Percentiles rank a stretch among this genome's conserved stretches.
Conservation (phyloP, 1,140 invertebrate genomes). For the Akabosia matsudoensis region DNA sequence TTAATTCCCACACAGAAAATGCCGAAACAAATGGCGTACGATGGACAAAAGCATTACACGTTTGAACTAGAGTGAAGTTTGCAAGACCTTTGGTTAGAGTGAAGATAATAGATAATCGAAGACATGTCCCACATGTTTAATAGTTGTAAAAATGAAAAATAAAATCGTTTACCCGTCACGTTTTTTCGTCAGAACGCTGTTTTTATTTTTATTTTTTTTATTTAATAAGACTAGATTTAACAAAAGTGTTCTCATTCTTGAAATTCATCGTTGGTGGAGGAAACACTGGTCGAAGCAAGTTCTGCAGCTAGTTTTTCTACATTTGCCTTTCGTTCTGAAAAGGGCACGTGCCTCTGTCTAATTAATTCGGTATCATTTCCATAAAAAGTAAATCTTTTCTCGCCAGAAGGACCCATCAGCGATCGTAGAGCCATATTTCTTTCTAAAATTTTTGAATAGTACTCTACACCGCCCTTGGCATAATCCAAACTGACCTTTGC, state of each 20-base stretch:
- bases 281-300: not conserved
- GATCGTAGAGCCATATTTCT: slow-evolving; percentile 68
- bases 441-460: slow-evolving; percentile 67
- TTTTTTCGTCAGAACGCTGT: too few species aligned
- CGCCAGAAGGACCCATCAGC: slow-evolving; percentile 61
- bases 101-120: too few species aligned
- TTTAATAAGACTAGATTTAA: too few species aligned
- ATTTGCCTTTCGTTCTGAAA: slow-evolving; percentile 62
- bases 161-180: too few species aligned
- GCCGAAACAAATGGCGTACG: slow-evolving; percentile 26
- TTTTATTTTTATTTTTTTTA: too few species aligned
- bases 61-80: slow-evolving; percentile 42
- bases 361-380: slow-evolving; percentile 68
- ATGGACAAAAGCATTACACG: slow-evolving; percentile 41
- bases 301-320: slow-evolving; percentile 54
- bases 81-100: too few species aligned
- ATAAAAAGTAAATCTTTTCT: slow-evolving; percentile 58
- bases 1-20: slow-evolving; percentile 22
- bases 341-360: slow-evolving; percentile 60
- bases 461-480: slow-evolving; percentile 68
- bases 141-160: too few species aligned
- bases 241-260: too few species aligned
- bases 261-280: too few species aligned
- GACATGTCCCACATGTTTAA: too few species aligned
- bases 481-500: slow-evolving; percentile 60